Base-by-base conservation (phyloP, 2,888 invertebrate genomes). In the Acronicta leporina region DNA sequence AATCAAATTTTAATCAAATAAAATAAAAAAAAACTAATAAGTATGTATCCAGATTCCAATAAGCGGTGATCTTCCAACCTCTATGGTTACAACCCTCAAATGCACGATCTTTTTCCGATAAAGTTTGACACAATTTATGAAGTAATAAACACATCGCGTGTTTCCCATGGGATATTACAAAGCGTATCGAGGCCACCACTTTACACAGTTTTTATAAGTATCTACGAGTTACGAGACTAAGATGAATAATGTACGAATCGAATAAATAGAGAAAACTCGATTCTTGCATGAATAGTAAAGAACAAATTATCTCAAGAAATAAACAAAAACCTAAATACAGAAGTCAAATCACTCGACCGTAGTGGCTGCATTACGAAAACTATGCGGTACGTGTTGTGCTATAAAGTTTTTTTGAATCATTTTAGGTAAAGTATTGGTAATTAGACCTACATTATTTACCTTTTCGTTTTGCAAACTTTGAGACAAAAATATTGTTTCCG, bases 161-260 rank as follows among this genome's bases (percentile, higher is more conserved):
- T 38, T 44, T 51, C n/a, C 16, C 14, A 33, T 33, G 41, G 44
- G 47, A 35, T 20, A 27, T 43, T 33, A 54, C 14, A n/a, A 11
- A 51, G 33, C 51, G 10, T 35, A 51, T 58, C 53, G 11, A 33
- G 44, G 59, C 50, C 54, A 70, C 13, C 11, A 43, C 14, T 47
- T 58, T 30, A 40, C 20, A 57, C 52, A 46, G 13, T 33, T 56
- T 10, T 38, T n/a, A 44, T n/a, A n/a, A n/a, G n/a, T n/a, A n/a
- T n/a, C 20, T 44, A 25, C 30, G n/a, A 42, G 25, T 20, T 41
- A 53, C 7, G 14, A 52, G 16, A 13, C 8, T 38, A 8, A n/a
- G 33, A 58, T 61, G 14, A 52, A 67, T 73, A 50, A 64, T 63
- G n/a, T 15, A 60, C 20, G 40, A 35, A 43, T 14, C 13, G 43